Base-by-base conservation (phyloP, 2,113 vertebrate species). In the Varanus komodoensis region DNA sequence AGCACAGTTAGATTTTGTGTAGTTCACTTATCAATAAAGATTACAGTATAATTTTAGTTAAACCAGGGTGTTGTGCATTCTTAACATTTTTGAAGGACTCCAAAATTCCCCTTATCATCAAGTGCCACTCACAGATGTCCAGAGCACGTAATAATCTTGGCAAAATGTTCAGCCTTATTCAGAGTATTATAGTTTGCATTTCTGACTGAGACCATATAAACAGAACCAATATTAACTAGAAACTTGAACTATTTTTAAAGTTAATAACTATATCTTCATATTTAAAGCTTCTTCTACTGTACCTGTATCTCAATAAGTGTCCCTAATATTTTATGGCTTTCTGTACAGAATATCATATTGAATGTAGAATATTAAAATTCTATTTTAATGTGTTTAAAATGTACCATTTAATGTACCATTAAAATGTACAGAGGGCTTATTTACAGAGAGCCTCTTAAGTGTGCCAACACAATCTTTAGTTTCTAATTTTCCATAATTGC, bases 401-500 rank as follows among this genome's bases (percentile, higher is more conserved):
- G 32, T 83, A 3, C 8, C 27, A 87, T 48, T 78, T 44, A 44
- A 44, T 44, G 38, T 44, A 44, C 38, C 38, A 44, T 44, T 44
- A 44, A 44, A 44, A 44, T 44, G 38, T 44, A 44, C 38, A 44
- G 38, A 44, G 38, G 38, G 38, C 82, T 84, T 54, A 48, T 81
- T 81, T 68, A 32, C 21, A 38, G 54, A 79, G 77, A n/a, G 8
- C 74, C 74, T 23, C 34, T 68, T 88, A 88, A 90, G 64, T 34
- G 38, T 44, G n/a, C 84, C 74, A 3, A 75, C 8, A 73, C 8
- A 29, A 29, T 68, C 9, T 23, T 86, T 87, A 91, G 27, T 3
- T 64, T 88, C 21, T 82, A 61, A 77, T 90, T 90, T 93, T 91
- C 54, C 57, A 7, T 54, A 89, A 48, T 88, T 71, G 3, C 75